phyloP scores from a whole-genome alignment of 2,797 vertebrate species.

The Rhadinocentrus ornatus region DNA sequence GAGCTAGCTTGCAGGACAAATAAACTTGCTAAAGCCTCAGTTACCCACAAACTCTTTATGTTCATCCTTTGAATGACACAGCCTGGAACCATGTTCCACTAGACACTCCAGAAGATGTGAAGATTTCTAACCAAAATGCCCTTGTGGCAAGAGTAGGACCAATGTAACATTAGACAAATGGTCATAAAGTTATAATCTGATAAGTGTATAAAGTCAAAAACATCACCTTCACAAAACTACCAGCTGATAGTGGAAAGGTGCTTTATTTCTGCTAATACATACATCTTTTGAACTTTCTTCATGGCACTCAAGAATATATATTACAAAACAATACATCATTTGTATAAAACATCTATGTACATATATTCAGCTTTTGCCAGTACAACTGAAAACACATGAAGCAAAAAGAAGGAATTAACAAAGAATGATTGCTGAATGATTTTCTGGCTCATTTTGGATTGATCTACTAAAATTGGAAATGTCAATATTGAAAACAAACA shows the following conservation, averaged over 20 bases:
- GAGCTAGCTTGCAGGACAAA: too few species aligned
- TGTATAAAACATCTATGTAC: slow-evolving; percentile 78
- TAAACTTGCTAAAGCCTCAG: too few species aligned
- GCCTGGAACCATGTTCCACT: too few species aligned
- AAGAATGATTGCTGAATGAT: slow-evolving; percentile 53
- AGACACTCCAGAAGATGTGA: too few species aligned
- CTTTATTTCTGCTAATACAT: slow-evolving; percentile 80
- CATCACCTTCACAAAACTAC: not conserved
- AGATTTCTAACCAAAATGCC: not conserved
- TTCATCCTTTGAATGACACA: too few species aligned
- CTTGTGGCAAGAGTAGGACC: not conserved
- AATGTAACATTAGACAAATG: not conserved
- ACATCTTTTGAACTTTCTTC: slow-evolving; percentile 61
- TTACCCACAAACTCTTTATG: too few species aligned
- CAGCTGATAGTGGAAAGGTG: slow-evolving; percentile 62
- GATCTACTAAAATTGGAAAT: slow-evolving; percentile 26
- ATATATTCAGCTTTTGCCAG: slow-evolving; percentile 64
- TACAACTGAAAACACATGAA: slow-evolving; percentile 71
- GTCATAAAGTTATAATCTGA: not conserved
- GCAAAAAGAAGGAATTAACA: slow-evolving; percentile 43
- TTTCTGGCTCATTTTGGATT: slow-evolving; percentile 39
- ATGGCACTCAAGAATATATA: slow-evolving; percentile 61
- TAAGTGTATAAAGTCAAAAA: not conserved
- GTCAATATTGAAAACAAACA: slow-evolving; percentile 40
- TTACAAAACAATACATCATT: slow-evolving; percentile 70